Percentiles rank a stretch among this genome's conserved stretches.
These are phyloP conservation scores for Drosophila recens DNA, from an alignment of 2,888 invertebrate genomes.

Conservation along the genomic window DNA sequence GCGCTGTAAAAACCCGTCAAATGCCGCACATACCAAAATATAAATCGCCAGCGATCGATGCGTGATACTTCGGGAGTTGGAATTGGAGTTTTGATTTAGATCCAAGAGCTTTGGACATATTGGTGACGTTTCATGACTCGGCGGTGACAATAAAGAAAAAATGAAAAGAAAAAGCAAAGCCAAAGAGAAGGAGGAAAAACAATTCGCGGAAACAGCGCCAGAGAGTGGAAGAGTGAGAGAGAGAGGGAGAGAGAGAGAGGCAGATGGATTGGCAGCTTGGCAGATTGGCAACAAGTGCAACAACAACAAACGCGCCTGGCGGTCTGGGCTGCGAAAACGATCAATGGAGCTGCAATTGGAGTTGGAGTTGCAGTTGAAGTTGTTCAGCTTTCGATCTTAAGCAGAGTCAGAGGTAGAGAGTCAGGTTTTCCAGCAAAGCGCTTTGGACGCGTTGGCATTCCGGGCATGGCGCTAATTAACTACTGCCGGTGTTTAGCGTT, in stretches of 20 bases:
- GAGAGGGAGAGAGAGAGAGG: neutral
- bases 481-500: slow-evolving; percentile 82
- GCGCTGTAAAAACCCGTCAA: slow-evolving; percentile 80
- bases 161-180: slow-evolving; percentile 11
- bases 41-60: slow-evolving; percentile 74
- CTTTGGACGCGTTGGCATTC: slow-evolving; percentile 73
- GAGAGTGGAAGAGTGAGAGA: neutral
- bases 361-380: slow-evolving; percentile 3
- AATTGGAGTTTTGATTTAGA: slow-evolving; percentile 74
- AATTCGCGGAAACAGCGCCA: slow-evolving; percentile 65
- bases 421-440: slow-evolving; percentile 44
- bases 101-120: slow-evolving; percentile 68
- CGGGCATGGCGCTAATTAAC: slow-evolving; percentile 84
- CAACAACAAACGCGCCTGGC: slow-evolving; percentile 65
- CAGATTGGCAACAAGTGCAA: slow-evolving; percentile 1
- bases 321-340: slow-evolving; percentile 74
- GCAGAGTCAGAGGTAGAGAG: slow-evolving; percentile 11
- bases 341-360: slow-evolving; percentile 55
- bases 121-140: slow-evolving; percentile 67
- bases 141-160: slow-evolving; percentile 36
- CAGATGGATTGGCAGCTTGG: slow-evolving; percentile 8
- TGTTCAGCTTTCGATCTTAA: slow-evolving; percentile 52
- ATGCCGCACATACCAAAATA: slow-evolving; percentile 77
- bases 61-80: slow-evolving; percentile 69
- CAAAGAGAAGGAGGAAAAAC: slow-evolving; percentile 25